Evolutionary conservation across 1,140 invertebrate species (phyloP), one percentile per base, ranked within the genome.

Genomic region (Pararge aegeria): DNA sequence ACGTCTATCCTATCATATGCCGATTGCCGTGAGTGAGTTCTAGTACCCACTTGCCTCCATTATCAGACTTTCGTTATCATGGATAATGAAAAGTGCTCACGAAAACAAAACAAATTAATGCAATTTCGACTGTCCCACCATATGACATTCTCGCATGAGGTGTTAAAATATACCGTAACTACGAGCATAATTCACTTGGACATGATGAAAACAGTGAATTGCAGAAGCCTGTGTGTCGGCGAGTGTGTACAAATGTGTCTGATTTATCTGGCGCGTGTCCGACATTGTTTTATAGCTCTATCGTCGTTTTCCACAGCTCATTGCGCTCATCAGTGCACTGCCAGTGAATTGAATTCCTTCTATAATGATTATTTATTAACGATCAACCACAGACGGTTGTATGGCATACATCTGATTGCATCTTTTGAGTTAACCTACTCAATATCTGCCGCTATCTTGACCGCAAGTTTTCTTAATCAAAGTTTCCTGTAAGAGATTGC

Each of bases 201-300:
- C 70, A 75, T 68, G 65, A 73, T 78, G 70, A 74, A 76, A 80
- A 73, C 78, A 78, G 69, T 69, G 75, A 82, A 75, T 68, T 66
- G 64, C 55, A 70, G 68, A 66, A 53, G 61, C 51, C 64, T 57
- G 48, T 62, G 55, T 75, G 72, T 67, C 73, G 65, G 65, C 66
- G 66, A 46, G 67, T 67, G 68, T 66, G 73, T 74, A 77, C 70
- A 82, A 79, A 75, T 76, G 75, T 67, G 50, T 72, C 68, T 80
- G 80, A 83, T 81, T 83, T 85, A 81, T 85, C 71, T 70, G 61
- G 57, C 65, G 61, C 67, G 57, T 70, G 74, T 73, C 78, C 67
- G 66, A 71, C 67, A 61, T 65, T 77, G 66, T 82, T 84, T 83
- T 82, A 80, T 74, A 68, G 72, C 68, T 66, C 66, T 62, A 79